Conservation (phyloP, 2,797 vertebrate genomes). For the Numenius phaeopus region DNA sequence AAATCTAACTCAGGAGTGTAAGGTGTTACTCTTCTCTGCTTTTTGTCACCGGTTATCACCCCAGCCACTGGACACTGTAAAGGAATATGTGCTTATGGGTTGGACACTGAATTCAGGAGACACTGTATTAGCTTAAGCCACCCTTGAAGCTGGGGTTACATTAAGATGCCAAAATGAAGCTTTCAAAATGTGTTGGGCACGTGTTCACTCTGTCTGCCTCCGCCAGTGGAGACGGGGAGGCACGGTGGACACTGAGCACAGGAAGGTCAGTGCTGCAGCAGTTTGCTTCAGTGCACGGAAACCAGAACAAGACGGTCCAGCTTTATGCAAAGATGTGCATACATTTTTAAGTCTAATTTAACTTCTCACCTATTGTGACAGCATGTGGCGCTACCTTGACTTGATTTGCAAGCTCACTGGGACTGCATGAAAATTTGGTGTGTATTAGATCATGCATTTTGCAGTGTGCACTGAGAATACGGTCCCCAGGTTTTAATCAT, state of each 20-base stretch:
- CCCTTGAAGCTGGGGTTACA: not conserved
- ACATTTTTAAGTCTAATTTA: not conserved
- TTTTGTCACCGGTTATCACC: not conserved
- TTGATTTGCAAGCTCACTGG: not conserved
- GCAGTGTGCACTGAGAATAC: not conserved
- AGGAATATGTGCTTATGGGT: not conserved
- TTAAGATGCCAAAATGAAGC: not conserved
- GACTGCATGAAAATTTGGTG: not conserved
- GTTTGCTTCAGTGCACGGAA: not conserved
- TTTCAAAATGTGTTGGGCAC: not conserved
- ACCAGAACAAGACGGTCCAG: not conserved
- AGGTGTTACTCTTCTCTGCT: not conserved
- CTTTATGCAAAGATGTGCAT: not conserved
- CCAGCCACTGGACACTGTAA: not conserved
- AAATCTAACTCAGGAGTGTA: accelerated
- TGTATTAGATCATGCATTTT: not conserved
- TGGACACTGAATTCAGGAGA: not conserved
- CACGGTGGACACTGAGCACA: not conserved
- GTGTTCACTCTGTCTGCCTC: not conserved
- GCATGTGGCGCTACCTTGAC: not conserved
- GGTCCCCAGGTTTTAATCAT: not conserved
- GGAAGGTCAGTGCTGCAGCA: accelerated
- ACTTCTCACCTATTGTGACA: not conserved
- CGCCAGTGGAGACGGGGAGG: accelerated
- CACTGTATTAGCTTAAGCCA: not conserved